Evolutionary conservation across 2,113 vertebrate genomes (phyloP), one percentile per base, ranked within the genome.

Genomic region (Platichthys flesus): DNA sequence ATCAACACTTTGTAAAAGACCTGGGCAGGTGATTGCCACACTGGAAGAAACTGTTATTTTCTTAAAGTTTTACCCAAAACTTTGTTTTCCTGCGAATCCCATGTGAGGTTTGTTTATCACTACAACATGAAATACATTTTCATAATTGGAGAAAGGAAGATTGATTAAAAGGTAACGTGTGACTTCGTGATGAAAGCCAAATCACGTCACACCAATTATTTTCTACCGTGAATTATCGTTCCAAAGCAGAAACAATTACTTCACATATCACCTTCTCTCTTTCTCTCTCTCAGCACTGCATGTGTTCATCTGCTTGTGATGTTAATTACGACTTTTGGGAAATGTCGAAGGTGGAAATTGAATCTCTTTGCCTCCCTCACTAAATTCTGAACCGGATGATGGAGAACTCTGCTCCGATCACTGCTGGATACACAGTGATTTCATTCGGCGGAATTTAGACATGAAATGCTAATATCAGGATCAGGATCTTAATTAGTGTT

Each of bases 1-100:
- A 60, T 76, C 64, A 78, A 67, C 23, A 66, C 60, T 67, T 56
- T 31, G 23, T 74, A 42, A 42, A 51, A 68, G 10, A 37, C 4
- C 1, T 51, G 10, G 24, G 23, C 12, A 59, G 58, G 9, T 82
- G 8, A 42, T 58, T 20, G 9, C 21, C 9, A 1, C 26, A 51
- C 20, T 10, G 35, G 37, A 31, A 42, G 28, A 61, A 67, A 51
- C 10, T 67, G 26, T 69, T 51, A 26, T 66, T 78, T 47, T 20
- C n/a, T 24, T 15, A 26, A 66, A 57, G 49, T 71, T 28, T 52
- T 63, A 60, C 0, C 5, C 2, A 45, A 47, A 65, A 18, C 5
- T 7, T 71, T 14, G 3, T 78, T 5, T 62, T 61, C 8, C 52
- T 59, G 54, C 79, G 37, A 74, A 47, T 76, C 5, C 26, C 9